Conservation (phyloP, 2,113 vertebrate species). For the Scatophagus argus region DNA sequence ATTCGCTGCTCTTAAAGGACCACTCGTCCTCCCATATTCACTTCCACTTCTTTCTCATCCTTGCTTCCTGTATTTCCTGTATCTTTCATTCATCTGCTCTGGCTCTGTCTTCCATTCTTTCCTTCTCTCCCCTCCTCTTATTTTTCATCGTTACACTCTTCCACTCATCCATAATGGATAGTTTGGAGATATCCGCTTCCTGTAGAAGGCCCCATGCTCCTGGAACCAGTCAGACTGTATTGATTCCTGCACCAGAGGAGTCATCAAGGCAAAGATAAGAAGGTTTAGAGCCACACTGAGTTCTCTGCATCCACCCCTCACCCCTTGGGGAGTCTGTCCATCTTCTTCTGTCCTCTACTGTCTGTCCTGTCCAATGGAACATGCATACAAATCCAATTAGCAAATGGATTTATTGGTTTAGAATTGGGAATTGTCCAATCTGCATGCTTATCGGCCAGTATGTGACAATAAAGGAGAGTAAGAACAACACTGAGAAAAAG, state of each 20-base stretch:
- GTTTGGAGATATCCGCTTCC: constrained; percentile 87
- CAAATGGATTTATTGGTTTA: background rate
- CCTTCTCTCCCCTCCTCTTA: background rate
- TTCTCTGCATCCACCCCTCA: constrained; percentile 59
- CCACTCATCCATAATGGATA: constrained; percentile 90
- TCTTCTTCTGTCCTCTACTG: constrained; percentile 21
- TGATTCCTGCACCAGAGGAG: constrained; percentile 83
- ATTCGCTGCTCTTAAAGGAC: background rate
- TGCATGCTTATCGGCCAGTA: background rate
- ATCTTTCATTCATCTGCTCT: constrained; percentile 13
- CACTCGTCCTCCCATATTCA: constrained; percentile 9
- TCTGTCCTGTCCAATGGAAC: constrained; percentile 10
- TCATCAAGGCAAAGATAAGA: constrained; percentile 81
- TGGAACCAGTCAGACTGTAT: constrained; percentile 87
- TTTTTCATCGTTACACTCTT: constrained; percentile 67
- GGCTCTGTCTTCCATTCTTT: background rate
- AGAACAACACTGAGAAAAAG: background rate
- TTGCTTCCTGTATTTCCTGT: constrained; percentile 13
- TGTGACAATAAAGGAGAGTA: background rate
- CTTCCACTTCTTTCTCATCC: background rate
- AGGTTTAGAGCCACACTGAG: constrained; percentile 78
- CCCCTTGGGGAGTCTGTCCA: constrained; percentile 43
- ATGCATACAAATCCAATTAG: constrained; percentile 31
- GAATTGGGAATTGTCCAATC: constrained; percentile 1
- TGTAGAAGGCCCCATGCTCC: constrained; percentile 75